A percentile compares a stretch with the other conserved stretches of the same genome.
phyloP scores from a whole-genome alignment of 2,797 vertebrate species.

The Coregonus suidteri region DNA sequence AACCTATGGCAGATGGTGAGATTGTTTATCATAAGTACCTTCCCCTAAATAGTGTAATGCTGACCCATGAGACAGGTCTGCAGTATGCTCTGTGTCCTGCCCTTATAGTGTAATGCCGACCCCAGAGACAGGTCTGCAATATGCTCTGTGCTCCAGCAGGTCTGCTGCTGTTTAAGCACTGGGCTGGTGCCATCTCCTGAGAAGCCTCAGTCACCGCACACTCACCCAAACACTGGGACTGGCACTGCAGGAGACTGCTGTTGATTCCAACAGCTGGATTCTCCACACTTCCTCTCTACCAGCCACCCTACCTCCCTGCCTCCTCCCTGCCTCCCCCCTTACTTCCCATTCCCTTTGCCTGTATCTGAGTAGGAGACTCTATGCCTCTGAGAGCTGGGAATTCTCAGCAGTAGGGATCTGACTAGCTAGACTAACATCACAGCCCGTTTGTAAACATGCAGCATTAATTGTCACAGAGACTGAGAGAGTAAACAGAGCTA shows the following conservation, averaged over 20 bases:
- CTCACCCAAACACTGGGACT: slow-evolving; percentile 6
- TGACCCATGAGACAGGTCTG: slow-evolving; percentile 9
- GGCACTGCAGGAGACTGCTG: neutral
- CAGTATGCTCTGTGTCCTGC: neutral
- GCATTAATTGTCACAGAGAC: slow-evolving; percentile 60
- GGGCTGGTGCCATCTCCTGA: neutral
- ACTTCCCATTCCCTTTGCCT: neutral
- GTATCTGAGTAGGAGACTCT: neutral
- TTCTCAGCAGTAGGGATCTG: slow-evolving; percentile 3
- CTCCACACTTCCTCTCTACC: neutral
- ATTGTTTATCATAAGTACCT: neutral
- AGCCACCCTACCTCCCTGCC: too few relatives aligned
- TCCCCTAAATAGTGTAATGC: neutral
- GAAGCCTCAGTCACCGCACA: neutral
- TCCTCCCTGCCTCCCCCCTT: neutral
- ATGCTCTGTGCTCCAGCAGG: neutral
- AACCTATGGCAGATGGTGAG: too few relatives aligned
- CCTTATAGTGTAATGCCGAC: neutral
- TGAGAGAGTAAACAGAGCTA: slow-evolving; percentile 29
- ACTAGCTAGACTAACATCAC: slow-evolving; percentile 24
- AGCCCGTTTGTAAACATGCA: slow-evolving; percentile 54
- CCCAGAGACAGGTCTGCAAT: neutral
- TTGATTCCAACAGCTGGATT: neutral
- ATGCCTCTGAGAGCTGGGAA: slow-evolving; percentile 28
- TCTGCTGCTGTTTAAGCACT: neutral